Percentiles rank a stretch among this genome's conserved stretches.
These are phyloP conservation scores for Heliornis fulica DNA, from an alignment of 2,113 vertebrate genomes.

Conservation along the genomic window DNA sequence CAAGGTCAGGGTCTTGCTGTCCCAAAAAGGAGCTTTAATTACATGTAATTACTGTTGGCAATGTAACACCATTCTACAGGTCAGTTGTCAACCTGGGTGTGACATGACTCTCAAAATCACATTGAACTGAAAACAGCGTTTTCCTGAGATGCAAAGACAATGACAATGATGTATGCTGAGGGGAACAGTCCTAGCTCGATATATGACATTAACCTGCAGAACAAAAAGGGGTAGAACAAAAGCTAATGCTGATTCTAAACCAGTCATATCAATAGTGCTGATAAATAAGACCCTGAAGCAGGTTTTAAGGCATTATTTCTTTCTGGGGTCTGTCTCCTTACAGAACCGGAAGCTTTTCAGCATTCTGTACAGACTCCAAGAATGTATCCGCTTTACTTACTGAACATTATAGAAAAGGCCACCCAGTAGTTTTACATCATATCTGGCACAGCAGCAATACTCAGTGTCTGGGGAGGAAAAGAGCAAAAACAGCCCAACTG, in stretches of 20 bases:
- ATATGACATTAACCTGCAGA: background rate
- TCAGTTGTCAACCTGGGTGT: background rate
- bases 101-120: background rate
- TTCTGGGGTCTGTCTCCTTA: background rate
- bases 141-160: background rate
- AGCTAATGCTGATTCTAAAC: background rate
- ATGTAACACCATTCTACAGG: background rate
- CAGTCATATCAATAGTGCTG: background rate
- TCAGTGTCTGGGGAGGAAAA: background rate
- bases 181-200: background rate
- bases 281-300: background rate
- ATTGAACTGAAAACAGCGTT: background rate
- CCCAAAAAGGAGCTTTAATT: background rate
- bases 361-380: background rate
- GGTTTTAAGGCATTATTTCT: background rate
- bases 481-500: background rate
- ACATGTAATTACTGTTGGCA: background rate
- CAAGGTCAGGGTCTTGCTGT: background rate
- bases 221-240: too few species aligned
- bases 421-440: background rate
- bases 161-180: accelerated
- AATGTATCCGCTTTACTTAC: background rate
- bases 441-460: background rate
- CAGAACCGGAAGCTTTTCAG: background rate
- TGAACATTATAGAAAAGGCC: background rate